These are phyloP conservation scores for Pseudoips prasinana DNA, from an alignment of 2,888 invertebrate species.

Conservation along the genomic window DNA sequence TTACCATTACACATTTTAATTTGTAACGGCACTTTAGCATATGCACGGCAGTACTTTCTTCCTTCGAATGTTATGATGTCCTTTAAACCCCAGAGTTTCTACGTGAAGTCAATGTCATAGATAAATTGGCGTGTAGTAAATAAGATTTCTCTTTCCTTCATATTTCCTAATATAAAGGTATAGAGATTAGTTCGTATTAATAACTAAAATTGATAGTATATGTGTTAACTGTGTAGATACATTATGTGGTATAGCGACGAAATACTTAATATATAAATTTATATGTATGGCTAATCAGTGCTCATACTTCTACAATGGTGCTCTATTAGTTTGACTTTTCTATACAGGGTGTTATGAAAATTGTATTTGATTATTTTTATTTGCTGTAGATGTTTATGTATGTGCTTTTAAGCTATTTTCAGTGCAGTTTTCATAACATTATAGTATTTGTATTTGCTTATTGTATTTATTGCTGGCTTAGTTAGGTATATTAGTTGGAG, in stretches of 20 bases:
- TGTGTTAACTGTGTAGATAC: slow-evolving; percentile 20
- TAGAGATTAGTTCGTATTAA: slow-evolving; percentile 36
- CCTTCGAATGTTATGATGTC: too few species aligned
- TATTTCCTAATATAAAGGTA: slow-evolving; percentile 68
- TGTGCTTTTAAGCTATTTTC: too few species aligned
- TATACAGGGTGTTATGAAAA: slow-evolving; percentile 29
- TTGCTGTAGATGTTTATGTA: too few species aligned
- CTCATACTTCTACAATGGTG: slow-evolving; percentile 57
- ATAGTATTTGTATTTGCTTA: slow-evolving; percentile 15
- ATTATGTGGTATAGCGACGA: slow-evolving; percentile 11
- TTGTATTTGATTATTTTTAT: neutral
- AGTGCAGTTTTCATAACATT: slow-evolving; percentile 6
- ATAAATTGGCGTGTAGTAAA: too few species aligned
- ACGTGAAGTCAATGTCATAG: too few species aligned
- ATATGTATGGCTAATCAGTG: slow-evolving; percentile 34
- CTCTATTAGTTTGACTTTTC: slow-evolving; percentile 39
- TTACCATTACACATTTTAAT: too few species aligned
- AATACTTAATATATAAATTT: slow-evolving; percentile 11
- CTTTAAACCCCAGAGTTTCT: too few species aligned
- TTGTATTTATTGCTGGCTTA: slow-evolving; percentile 9
- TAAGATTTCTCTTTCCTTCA: slow-evolving; percentile 65
- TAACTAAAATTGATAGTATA: neutral
- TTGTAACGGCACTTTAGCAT: too few species aligned
- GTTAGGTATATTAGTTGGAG: slow-evolving; percentile 4
- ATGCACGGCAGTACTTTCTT: too few species aligned